Evolutionary conservation across 2,113 vertebrate genomes (phyloP), one percentile per base, ranked within the genome.

Genomic region (Passer montanus): DNA sequence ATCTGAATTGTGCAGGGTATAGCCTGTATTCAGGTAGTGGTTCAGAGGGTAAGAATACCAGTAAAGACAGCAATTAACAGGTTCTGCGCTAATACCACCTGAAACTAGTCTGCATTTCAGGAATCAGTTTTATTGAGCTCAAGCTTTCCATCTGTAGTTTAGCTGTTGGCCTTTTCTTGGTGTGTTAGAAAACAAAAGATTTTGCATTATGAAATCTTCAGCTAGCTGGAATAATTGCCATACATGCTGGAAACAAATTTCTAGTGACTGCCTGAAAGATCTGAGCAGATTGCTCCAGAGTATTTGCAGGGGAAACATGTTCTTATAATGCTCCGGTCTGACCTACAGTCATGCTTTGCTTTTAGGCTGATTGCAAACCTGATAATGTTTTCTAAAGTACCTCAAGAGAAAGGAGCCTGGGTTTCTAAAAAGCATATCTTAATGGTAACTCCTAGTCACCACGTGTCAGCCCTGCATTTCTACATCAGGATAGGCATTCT

Each of bases 331-430:
- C 52, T 72, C 56, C 0, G 0, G 13, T 73, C 59, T 92, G 88
- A 93, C 92, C 87, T 78, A 17, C 3, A 8, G 68, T 77, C 76
- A 47, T 0, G 7, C 44, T 91, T 96, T 86, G 72, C 93, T 94
- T 96, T 95, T 94, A 86, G 72, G 60, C 68, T 92, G 92, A 92
- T 92, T 90, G 90, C 63, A 88, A 86, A 92, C 59, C 70, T 93
- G 92, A 27, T 88, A 90, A 95, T 64, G 28, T 91, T 93, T 96
- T 86, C 72, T 78, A 44, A 95, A 93, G 47, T 74, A 89, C 33
- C 1, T 0, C 47, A 37, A 83, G 59, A 88, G 27, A 33, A 83
- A 75, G 79, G 55, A 93, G 41, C 31, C 35, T 44, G 47, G 37
- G 47, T 95, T 85, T 80, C 59, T 94, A 88, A 75, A 92, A 92